phyloP scores from a whole-genome alignment of 2,888 invertebrate genomes.

The Suillia variegata region DNA sequence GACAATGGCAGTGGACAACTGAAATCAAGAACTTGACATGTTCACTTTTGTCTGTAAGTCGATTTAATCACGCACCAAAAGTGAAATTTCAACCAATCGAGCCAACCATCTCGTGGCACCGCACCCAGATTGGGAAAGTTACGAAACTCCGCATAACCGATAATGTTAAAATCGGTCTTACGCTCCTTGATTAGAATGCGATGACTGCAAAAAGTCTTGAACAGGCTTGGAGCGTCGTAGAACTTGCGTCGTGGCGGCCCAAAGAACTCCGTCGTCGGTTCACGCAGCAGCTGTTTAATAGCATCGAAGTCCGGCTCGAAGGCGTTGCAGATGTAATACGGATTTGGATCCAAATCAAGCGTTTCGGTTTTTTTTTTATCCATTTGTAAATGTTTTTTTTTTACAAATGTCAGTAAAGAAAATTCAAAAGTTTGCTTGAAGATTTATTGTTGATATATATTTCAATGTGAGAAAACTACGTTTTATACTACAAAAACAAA shows the following conservation, averaged over 20 bases:
- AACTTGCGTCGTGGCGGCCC: slow-evolving; percentile 22
- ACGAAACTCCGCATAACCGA: slow-evolving; percentile 49
- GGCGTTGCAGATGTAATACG: slow-evolving; percentile 21
- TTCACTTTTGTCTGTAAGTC: no score
- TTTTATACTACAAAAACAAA: no score
- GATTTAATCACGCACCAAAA: slow-evolving; percentile 53
- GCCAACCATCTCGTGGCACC: slow-evolving; percentile 42
- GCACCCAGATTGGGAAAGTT: slow-evolving; percentile 42
- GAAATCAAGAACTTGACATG: no score
- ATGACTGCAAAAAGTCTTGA: slow-evolving; percentile 39
- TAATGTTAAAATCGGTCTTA: slow-evolving; percentile 11
- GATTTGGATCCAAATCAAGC: no score
- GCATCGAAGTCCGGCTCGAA: slow-evolving; percentile 7
- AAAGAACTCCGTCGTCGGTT: slow-evolving; percentile 17
- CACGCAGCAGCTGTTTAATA: slow-evolving; percentile 11
- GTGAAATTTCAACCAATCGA: slow-evolving; percentile 42
- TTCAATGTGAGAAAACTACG: no score
- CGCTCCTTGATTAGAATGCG: slow-evolving; percentile 35
- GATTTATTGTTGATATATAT: no score
- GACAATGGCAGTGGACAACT: slow-evolving; percentile 30
- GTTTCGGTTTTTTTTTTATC: slow-evolving; percentile 15
- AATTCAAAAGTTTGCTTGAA: slow-evolving; percentile 21
- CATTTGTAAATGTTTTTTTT: slow-evolving; percentile 19
- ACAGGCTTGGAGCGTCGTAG: slow-evolving; percentile 25
- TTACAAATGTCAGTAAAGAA: slow-evolving; percentile 11